Evolutionary conservation across 2,797 vertebrate species (phyloP), one percentile per base, ranked within the genome.

Genomic region (Babyrousa celebensis): DNA sequence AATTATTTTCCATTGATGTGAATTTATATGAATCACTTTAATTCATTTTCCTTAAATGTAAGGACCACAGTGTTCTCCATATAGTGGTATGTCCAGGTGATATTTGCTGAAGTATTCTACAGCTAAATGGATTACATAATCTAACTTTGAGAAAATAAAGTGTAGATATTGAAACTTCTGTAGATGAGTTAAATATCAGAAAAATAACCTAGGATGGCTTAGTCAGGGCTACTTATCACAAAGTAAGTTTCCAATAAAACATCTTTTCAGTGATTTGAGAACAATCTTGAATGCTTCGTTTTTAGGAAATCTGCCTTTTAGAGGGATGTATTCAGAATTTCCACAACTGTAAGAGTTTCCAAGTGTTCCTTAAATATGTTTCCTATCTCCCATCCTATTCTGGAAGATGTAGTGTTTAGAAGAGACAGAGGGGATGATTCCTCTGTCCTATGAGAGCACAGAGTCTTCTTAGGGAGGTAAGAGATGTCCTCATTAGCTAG

Each of bases 251-350:
- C 56, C 36, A 86, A 43, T 40, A 56, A 77, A 78, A 77, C 83
- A 32, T 70, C 71, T 72, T 86, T 83, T 89, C 5, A 65, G 86
- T 60, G 82, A 65, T 25, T 89, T n/a, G 36, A 71, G 89, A 85
- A 29, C 89, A 32, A 91, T 23, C 21, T 63, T 25, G 68, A 91
- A 48, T 67, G 79, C 25, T 75, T 80, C 32, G 43, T 80, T 95
- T 72, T 72, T 72, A 92, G 29, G n/a, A 72, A 75, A n/a, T 70
- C 6, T 85, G 8, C 70, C 88, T 52, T 12, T 63, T 54, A 32
- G n/a, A 52, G 8, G 60, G 48, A 71, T 6, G 52, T 7, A 14
- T 79, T 75, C 25, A 54, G 8, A 63, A 9, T 77, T 75, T 65
- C 32, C 12, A 43, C 1, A 21, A 29, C 48, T 63, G 23, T 52